phyloP scores from a whole-genome alignment of 2,797 vertebrate species.

The Scolopax bukidnonensis region DNA sequence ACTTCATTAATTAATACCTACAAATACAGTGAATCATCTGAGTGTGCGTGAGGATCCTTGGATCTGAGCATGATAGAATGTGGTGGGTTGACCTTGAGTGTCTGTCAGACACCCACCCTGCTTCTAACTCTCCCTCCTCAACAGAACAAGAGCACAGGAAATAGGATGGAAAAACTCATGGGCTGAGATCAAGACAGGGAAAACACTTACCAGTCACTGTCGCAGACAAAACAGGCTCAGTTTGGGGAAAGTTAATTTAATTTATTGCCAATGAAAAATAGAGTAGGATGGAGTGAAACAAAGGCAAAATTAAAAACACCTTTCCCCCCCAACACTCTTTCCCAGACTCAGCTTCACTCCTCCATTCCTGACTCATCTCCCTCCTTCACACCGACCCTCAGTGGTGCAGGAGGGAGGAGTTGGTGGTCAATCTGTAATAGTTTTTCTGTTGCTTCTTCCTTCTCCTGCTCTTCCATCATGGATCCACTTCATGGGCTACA shows the following conservation, averaged over 20 bases:
- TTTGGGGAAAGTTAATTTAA: not conserved
- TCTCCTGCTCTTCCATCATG: not conserved
- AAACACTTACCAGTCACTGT: not conserved
- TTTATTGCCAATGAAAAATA: not conserved
- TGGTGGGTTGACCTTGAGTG: not conserved
- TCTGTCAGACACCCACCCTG: accelerated
- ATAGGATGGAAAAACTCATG: not conserved
- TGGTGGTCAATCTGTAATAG: no score
- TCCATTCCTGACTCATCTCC: not conserved
- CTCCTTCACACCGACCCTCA: not conserved
- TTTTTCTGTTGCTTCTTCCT: not conserved
- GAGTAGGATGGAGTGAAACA: not conserved
- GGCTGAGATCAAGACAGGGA: not conserved
- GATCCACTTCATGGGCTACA: not conserved
- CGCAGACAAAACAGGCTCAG: not conserved
- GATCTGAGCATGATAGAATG: not conserved
- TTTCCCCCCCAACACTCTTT: not conserved
- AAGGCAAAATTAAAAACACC: not conserved
- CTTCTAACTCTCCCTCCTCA: not conserved
- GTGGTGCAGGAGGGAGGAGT: not conserved
- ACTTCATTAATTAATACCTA: not conserved
- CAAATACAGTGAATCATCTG: not conserved
- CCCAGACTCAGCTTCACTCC: not conserved
- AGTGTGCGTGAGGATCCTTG: not conserved
- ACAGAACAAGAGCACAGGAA: not conserved